Evolutionary conservation across 1,140 invertebrate genomes (phyloP), one percentile per base, ranked within the genome.

Genomic region (Choristoneura fumiferana): DNA sequence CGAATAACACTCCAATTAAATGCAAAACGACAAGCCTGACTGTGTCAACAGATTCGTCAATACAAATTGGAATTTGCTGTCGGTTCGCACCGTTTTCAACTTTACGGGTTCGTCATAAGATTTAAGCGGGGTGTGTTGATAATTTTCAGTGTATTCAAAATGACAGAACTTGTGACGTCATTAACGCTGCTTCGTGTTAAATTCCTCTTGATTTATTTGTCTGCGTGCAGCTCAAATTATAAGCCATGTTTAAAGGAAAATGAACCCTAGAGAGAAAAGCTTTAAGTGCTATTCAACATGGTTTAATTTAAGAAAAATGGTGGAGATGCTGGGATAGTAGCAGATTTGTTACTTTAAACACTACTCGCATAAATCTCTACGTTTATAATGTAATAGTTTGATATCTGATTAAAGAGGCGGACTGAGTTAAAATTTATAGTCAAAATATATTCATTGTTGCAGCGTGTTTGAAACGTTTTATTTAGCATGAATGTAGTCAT

Each of bases 151-250:
- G 39, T 43, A 6, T 18, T 43, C 39, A 43, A 1, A 43, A 43
- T 43, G 39, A 43, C 39, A 43, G 39, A 17, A 43, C 15, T 43
- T 43, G 39, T 43, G 39, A 43, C 39, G 39, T 43, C 39, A 43
- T 43, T 43, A 43, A 43, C 15, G 39, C 39, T 43, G 39, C 39
- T 43, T 9, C 8, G 39, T 43, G 39, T 43, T 43, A 43, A 43
- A 43, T 43, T 18, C 39, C 39, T 14, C 8, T 43, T 43, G 39
- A 43, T 43, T 43, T 43, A 43, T 43, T 18, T 43, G 39, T 43
- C 39, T 43, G 39, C 18, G 39, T 43, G 15, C 14, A 43, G 39
- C 39, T 18, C 18, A 43, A 43, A 43, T 18, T 17, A 17, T 39
- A 18, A 43, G 39, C 39, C 9, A 18, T 1, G 14, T 14, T 18